Evolutionary conservation across 2,113 vertebrate species (phyloP).

Genomic region (Grammomys dolichurus): DNA sequence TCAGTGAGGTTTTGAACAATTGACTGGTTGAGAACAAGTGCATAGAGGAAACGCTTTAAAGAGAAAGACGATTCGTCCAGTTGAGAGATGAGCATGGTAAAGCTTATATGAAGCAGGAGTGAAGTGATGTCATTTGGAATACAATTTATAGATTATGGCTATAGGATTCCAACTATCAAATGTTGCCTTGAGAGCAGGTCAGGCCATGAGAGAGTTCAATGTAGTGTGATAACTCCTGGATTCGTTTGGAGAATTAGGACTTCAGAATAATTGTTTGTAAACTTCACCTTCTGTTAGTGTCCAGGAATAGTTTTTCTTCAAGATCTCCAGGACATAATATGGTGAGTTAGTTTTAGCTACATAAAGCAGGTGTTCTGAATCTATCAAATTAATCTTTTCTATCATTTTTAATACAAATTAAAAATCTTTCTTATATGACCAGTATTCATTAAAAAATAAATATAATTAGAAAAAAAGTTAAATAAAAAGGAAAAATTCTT

Average conservation of each 20-base stretch:
- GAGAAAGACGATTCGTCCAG: not conserved
- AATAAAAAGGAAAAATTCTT: not conserved
- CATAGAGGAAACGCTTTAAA: not conserved
- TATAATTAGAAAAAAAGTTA: not conserved
- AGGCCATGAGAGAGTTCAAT: not conserved
- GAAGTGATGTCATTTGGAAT: not conserved
- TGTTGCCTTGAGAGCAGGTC: not conserved
- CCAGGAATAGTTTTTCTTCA: not conserved
- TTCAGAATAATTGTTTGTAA: not conserved
- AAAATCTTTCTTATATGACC: not conserved
- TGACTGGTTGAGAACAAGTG: not conserved
- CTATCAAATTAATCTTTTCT: not conserved
- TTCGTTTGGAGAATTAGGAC: not conserved
- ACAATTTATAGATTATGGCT: not conserved
- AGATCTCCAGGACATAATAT: not conserved
- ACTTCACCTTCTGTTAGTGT: not conserved
- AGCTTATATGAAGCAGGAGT: not conserved
- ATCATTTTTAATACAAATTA: not conserved
- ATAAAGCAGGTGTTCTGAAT: not conserved
- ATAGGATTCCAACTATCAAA: not conserved
- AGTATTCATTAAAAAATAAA: not conserved
- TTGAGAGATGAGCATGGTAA: not conserved
- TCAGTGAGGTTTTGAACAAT: not conserved
- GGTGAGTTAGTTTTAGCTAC: not conserved
- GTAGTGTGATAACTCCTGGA: not conserved